Evolutionary conservation across 2,797 vertebrate species (phyloP).

Genomic region (Helostoma temminkii): DNA sequence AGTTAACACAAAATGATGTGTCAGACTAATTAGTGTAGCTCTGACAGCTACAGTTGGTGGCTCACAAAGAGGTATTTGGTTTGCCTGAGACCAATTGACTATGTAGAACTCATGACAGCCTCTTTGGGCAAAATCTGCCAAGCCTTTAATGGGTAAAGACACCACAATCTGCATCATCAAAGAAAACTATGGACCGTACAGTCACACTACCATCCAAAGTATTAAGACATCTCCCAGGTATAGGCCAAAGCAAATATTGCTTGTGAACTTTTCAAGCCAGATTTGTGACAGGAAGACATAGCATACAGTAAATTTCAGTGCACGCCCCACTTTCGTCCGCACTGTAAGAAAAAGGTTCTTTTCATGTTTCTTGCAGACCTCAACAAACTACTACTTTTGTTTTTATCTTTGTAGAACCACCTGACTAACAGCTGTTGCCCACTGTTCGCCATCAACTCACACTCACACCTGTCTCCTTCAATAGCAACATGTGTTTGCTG

Average conservation of each 20-base stretch:
- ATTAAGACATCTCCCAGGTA: too few species aligned
- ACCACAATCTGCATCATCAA: constrained; percentile 2
- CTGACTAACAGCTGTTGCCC: constrained; percentile 40
- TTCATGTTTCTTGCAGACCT: too few species aligned
- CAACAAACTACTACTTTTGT: not conserved
- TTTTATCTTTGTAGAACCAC: constrained; percentile 20
- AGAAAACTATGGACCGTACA: not conserved
- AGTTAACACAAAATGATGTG: constrained; percentile 33
- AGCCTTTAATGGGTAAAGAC: constrained; percentile 4
- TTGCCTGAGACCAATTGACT: constrained; percentile 31
- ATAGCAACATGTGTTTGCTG: constrained; percentile 60
- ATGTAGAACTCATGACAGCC: constrained; percentile 27
- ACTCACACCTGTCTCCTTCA: constrained; percentile 58
- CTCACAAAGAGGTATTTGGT: constrained; percentile 42
- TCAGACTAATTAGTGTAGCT: constrained; percentile 28
- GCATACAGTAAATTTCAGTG: too few species aligned
- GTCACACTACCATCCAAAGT: not conserved
- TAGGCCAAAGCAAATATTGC: not conserved
- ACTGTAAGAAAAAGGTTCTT: too few species aligned
- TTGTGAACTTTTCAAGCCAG: not conserved
- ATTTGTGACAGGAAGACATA: too few species aligned
- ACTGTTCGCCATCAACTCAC: constrained; percentile 17
- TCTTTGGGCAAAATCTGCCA: constrained; percentile 19
- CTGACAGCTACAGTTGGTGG: constrained; percentile 47
- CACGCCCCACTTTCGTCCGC: too few species aligned